Evolutionary conservation across 2,113 vertebrate species (phyloP).

Genomic region (Tapirus terrestris): DNA sequence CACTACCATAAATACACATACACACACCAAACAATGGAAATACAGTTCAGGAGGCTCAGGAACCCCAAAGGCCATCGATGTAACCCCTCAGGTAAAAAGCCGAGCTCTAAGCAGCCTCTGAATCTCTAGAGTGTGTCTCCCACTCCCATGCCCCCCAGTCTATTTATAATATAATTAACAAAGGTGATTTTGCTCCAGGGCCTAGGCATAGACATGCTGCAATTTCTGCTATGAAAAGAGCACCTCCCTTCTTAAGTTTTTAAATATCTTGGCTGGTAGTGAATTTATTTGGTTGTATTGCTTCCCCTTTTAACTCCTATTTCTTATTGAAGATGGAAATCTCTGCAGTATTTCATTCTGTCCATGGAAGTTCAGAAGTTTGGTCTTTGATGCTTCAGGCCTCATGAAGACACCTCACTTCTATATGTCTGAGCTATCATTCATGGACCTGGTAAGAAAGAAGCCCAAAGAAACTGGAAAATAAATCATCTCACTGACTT

Average conservation of each 20-base stretch:
- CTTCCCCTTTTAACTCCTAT: neutral
- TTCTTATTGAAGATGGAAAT: conserved; percentile 26
- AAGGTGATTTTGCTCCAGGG: neutral
- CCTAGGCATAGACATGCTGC: neutral
- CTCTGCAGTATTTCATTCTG: conserved; percentile 16
- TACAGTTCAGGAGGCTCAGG: neutral
- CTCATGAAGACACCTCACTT: neutral
- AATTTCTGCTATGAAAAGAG: neutral
- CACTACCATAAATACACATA: neutral
- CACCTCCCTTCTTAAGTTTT: neutral
- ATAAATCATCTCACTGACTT: neutral
- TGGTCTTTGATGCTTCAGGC: neutral
- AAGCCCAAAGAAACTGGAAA: neutral
- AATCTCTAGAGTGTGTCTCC: neutral
- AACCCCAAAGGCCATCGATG: neutral
- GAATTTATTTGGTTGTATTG: neutral
- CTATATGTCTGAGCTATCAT: neutral
- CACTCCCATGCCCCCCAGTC: neutral
- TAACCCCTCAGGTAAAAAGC: neutral
- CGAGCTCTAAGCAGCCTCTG: neutral
- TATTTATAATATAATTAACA: neutral
- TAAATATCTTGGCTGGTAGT: neutral
- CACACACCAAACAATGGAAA: neutral
- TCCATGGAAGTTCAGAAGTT: neutral
- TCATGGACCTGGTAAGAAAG: neutral